phyloP scores from a whole-genome alignment of 2,113 vertebrate species.

The Ursus arctos region DNA sequence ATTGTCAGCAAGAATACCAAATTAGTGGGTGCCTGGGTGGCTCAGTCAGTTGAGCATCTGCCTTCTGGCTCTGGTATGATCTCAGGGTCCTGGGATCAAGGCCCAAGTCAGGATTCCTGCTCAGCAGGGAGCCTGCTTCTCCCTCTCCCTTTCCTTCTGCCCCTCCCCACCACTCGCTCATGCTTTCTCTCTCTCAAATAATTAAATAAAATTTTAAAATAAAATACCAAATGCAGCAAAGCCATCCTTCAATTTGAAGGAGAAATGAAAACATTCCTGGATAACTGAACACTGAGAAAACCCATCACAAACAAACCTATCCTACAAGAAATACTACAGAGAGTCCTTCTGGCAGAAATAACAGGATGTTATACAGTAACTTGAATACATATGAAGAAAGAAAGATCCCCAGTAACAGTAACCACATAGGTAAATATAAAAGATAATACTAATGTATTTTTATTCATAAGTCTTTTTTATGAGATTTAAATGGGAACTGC shows the following conservation, averaged over 20 bases:
- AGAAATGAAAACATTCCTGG: neutral
- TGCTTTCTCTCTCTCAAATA: neutral
- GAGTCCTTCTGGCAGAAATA: neutral
- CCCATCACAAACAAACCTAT: neutral
- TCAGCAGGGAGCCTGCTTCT: neutral
- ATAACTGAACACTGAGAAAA: neutral
- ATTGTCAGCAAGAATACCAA: neutral
- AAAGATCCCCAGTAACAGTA: neutral
- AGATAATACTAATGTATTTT: neutral
- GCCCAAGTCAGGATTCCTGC: neutral
- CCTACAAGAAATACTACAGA: neutral
- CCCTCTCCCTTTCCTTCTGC: neutral
- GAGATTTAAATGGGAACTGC: neutral
- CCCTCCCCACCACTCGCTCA: neutral
- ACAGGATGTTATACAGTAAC: neutral
- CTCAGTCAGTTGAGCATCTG: neutral
- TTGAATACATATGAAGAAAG: neutral
- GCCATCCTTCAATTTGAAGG: neutral
- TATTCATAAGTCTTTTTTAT: neutral
- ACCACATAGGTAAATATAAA: neutral
- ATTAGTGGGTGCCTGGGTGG: neutral
- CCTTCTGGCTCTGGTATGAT: neutral
- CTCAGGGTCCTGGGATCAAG: neutral
- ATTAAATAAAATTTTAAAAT: neutral
- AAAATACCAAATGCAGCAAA: neutral